These are phyloP conservation scores for Calliphora vomitoria DNA, from an alignment of 2,888 invertebrate genomes.

Conservation along the genomic window DNA sequence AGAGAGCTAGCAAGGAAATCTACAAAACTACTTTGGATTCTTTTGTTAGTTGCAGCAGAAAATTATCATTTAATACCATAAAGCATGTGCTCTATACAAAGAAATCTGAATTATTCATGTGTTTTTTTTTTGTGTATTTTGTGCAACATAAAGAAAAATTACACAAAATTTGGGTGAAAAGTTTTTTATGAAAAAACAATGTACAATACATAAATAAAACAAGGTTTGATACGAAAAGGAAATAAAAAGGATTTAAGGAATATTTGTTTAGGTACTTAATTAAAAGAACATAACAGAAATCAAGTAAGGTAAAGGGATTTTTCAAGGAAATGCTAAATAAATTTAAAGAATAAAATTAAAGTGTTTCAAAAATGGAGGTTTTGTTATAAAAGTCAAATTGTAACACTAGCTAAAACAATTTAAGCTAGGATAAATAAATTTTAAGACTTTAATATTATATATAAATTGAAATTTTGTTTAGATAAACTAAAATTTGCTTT, in stretches of 20 bases:
- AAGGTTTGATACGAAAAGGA: not conserved
- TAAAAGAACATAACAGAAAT: not conserved
- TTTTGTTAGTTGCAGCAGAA: conserved; percentile 29
- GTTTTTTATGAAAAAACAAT: not conserved
- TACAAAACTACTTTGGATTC: not conserved
- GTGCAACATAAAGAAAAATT: not conserved
- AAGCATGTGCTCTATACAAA: conserved; percentile 19
- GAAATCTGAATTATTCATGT: conserved; percentile 56
- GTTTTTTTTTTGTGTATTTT: conserved; percentile 9
- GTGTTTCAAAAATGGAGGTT: too few relatives aligned
- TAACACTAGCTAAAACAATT: too few relatives aligned
- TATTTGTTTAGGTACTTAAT: not conserved
- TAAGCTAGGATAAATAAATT: not conserved
- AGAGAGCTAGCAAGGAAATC: not conserved
- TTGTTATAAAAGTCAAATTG: too few relatives aligned
- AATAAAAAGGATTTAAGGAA: not conserved
- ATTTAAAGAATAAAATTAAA: too few relatives aligned
- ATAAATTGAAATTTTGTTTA: too few relatives aligned
- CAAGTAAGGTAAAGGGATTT: too few relatives aligned
- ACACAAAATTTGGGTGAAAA: not conserved
- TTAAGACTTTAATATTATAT: too few relatives aligned
- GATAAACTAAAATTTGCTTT: not conserved
- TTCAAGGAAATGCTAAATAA: too few relatives aligned
- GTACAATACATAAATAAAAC: not conserved
- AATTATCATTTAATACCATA: conserved; percentile 50